These are phyloP conservation scores for Nyctibius bracteatus DNA, from an alignment of 2,113 vertebrate species.

Conservation along the genomic window DNA sequence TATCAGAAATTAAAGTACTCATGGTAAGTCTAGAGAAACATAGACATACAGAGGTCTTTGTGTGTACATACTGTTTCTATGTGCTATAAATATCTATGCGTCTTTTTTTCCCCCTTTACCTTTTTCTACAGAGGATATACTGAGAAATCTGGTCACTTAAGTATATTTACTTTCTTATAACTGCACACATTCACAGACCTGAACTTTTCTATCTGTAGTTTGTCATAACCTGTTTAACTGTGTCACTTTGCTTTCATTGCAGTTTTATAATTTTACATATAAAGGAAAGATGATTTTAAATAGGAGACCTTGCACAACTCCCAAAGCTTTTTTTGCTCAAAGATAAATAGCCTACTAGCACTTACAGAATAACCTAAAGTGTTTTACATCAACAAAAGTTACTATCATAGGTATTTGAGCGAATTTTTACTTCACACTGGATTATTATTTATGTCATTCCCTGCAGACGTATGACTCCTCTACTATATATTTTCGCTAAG, in stretches of 20 bases:
- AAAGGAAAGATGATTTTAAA: too few species aligned
- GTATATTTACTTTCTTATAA: too few species aligned
- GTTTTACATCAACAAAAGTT: constrained; percentile 45
- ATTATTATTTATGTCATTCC: constrained; percentile 58
- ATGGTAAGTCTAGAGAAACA: not conserved
- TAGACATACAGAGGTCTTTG: not conserved
- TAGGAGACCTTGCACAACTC: not conserved
- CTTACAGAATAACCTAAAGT: constrained; percentile 33
- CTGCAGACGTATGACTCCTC: constrained; percentile 14
- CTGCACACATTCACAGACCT: too few species aligned
- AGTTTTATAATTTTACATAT: too few species aligned
- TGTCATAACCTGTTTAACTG: too few species aligned
- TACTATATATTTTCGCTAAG: constrained; percentile 25
- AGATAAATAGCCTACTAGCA: constrained; percentile 33
- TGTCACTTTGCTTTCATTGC: too few species aligned
- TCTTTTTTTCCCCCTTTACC: not conserved
- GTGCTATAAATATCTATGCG: not conserved
- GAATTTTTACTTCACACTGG: constrained; percentile 40
- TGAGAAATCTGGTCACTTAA: not conserved
- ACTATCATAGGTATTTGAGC: constrained; percentile 24
- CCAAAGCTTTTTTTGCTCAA: not conserved
- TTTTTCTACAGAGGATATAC: not conserved
- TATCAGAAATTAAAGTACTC: not conserved
- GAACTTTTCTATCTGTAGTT: too few species aligned
- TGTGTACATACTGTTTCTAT: not conserved